Conservation (phyloP, 2,888 invertebrate species). For the Dasysyrphus tricinctus region DNA sequence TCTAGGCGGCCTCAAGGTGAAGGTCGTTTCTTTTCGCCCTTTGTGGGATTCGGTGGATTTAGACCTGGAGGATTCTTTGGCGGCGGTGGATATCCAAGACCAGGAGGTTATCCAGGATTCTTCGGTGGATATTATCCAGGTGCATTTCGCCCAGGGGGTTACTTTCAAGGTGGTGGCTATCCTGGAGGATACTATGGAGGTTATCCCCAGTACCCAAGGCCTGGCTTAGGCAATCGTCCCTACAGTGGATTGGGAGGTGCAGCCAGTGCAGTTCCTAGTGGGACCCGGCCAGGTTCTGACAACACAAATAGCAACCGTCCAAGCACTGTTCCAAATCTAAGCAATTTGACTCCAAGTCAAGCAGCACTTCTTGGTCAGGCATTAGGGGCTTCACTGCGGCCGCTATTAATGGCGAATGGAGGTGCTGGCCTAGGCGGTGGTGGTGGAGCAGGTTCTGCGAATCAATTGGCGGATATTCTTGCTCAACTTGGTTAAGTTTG, state of each 20-base stretch:
- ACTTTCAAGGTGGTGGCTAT: constrained; percentile 25
- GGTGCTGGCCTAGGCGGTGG: constrained; percentile 62
- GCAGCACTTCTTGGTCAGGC: constrained; percentile 72
- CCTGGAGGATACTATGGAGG: constrained; percentile 55
- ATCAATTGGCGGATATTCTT: constrained; percentile 74
- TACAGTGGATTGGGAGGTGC: not conserved
- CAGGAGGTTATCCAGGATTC: constrained; percentile 22
- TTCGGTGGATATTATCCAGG: constrained; percentile 37
- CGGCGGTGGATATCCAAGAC: constrained; percentile 6
- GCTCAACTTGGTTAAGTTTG: constrained; percentile 54
- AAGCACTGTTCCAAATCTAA: constrained; percentile 32
- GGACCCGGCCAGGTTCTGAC: not conserved
- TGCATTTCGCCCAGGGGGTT: constrained; percentile 8
- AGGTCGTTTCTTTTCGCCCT: not conserved
- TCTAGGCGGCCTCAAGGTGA: not conserved
- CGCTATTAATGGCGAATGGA: constrained; percentile 30
- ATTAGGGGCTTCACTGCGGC: constrained; percentile 39
- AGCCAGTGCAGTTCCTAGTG: not conserved
- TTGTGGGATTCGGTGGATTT: constrained; percentile 44
- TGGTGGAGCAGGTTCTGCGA: constrained; percentile 53
- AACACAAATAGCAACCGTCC: constrained; percentile 6
- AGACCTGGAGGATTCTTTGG: constrained; percentile 53
- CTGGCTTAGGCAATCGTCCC: constrained; percentile 4
- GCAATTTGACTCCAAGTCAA: constrained; percentile 74
- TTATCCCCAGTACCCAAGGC: not conserved